Percentiles rank a stretch among this genome's conserved stretches.
phyloP scores from a whole-genome alignment of 2,797 vertebrate species.

The Pipistrellus kuhlii region DNA sequence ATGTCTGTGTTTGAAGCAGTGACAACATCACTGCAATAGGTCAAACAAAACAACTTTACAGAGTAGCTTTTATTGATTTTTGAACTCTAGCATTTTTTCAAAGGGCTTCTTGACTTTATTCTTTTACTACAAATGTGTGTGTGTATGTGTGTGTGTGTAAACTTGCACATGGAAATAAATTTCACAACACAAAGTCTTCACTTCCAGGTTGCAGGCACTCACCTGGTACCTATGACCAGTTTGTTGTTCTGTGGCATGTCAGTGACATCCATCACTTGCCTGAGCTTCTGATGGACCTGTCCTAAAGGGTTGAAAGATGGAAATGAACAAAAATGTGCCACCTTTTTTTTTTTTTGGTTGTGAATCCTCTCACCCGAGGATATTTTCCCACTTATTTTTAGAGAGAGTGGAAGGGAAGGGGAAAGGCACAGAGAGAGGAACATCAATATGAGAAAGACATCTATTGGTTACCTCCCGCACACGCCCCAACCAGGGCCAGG shows the following conservation, averaged over 20 bases:
- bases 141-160: not conserved
- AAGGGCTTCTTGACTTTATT: not conserved
- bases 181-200: rapidly evolving
- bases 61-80: not conserved
- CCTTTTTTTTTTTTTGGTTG: not conserved
- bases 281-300: constrained; percentile 84
- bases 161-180: not conserved
- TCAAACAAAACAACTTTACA: not conserved
- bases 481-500: no score
- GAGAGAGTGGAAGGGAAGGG: no score
- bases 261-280: constrained; percentile 88
- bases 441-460: no score
- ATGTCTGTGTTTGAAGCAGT: not conserved
- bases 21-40: not conserved
- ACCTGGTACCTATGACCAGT: constrained; percentile 88
- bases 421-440: no score
- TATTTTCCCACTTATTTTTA: no score
- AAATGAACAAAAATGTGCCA: not conserved
- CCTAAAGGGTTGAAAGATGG: constrained; percentile 46
- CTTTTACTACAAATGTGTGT: not conserved
- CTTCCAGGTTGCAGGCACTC: not conserved
- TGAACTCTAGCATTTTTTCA: not conserved
- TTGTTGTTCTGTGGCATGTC: constrained; percentile 88
- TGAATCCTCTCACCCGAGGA: no score
- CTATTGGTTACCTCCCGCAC: no score